Conservation (phyloP, 1,140 invertebrate genomes). For the Matsumurasca onukii region DNA sequence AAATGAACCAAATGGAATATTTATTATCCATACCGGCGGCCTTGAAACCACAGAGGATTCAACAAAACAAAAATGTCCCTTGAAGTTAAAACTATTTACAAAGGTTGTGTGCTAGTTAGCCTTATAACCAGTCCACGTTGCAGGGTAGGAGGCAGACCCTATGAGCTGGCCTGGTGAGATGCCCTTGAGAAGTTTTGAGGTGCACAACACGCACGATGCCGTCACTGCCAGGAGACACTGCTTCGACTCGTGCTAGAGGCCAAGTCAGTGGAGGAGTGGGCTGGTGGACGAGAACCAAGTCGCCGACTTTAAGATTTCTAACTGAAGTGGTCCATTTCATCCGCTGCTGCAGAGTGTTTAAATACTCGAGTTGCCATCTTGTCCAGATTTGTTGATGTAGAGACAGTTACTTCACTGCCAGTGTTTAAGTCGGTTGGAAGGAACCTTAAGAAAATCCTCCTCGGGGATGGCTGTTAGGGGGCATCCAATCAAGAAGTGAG, state of each 20-base stretch:
- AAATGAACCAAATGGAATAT: no score
- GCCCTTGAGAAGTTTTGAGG: background rate
- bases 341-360: slow-evolving; percentile 38
- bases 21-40: background rate
- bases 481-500: slow-evolving; percentile 48
- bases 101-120: background rate
- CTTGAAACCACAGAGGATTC: background rate
- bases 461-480: slow-evolving; percentile 39
- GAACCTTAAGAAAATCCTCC: background rate
- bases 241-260: background rate
- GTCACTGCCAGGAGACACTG: background rate
- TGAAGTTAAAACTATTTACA: background rate
- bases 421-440: background rate
- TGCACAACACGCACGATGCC: background rate
- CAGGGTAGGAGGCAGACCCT: background rate
- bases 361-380: slow-evolving; percentile 41
- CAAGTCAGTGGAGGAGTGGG: background rate
- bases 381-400: slow-evolving; percentile 42
- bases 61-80: background rate
- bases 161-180: background rate
- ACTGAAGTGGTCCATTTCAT: slow-evolving; percentile 36
- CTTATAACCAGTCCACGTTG: background rate
- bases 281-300: slow-evolving; percentile 33
- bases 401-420: background rate
- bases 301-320: slow-evolving; percentile 35